Conservation (phyloP, 2,113 vertebrate species). For the Aepyceros melampus region DNA sequence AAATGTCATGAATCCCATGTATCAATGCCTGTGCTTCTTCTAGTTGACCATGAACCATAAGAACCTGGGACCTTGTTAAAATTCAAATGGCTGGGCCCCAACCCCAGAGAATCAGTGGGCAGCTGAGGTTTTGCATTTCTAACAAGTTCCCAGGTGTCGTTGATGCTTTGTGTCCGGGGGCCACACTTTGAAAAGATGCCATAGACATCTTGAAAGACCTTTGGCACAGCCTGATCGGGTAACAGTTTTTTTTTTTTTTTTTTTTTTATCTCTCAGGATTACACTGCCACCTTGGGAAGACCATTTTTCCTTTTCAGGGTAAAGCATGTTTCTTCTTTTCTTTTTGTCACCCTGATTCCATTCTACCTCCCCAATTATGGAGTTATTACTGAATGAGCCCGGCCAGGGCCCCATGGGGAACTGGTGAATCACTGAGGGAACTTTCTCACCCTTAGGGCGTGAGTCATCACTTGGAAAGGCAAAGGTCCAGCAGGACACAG, state of each 20-base stretch:
- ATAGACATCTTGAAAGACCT: not conserved
- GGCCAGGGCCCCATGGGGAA: not conserved
- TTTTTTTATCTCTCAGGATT: slow-evolving; percentile 79
- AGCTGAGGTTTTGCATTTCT: not conserved
- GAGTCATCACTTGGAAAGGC: not conserved
- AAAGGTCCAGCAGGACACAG: not conserved
- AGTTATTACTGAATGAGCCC: not conserved
- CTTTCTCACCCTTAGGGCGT: not conserved
- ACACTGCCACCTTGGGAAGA: slow-evolving; percentile 62
- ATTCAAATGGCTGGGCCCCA: not conserved
- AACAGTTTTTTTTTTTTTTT: slow-evolving; percentile 68
- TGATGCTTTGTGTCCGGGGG: not conserved
- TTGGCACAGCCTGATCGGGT: not conserved
- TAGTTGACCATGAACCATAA: not conserved
- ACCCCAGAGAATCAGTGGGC: not conserved
- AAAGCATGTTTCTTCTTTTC: slow-evolving; percentile 53
- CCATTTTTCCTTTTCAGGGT: slow-evolving; percentile 85
- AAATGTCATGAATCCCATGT: too few relatives aligned
- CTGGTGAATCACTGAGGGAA: not conserved
- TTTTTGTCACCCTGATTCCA: not conserved
- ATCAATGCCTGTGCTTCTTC: not conserved
- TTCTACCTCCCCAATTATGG: not conserved
- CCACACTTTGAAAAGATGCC: not conserved
- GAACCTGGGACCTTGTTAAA: not conserved
- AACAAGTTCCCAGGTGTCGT: not conserved